phyloP scores from a whole-genome alignment of 2,797 vertebrate species.

The Hemitrygon akajei region DNA sequence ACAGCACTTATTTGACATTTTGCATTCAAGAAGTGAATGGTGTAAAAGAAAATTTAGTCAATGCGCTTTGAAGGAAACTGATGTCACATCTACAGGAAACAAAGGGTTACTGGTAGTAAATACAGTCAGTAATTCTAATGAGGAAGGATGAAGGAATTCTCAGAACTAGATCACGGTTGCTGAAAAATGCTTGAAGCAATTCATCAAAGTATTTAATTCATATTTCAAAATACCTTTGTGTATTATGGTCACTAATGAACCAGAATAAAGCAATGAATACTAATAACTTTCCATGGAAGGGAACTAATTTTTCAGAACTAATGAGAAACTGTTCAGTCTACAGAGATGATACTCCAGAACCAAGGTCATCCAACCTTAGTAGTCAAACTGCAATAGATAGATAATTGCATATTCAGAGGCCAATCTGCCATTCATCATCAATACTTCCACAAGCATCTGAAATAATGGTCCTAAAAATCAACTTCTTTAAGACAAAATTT shows the following conservation, averaged over 20 bases:
- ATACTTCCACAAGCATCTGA: too few relatives aligned
- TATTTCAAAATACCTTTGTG: slow-evolving; percentile 9
- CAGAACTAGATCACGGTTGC: not conserved
- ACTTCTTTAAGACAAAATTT: too few relatives aligned
- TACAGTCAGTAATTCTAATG: not conserved
- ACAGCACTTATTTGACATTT: not conserved
- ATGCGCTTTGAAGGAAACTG: not conserved
- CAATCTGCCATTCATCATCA: too few relatives aligned
- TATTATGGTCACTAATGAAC: slow-evolving; percentile 10
- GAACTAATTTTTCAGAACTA: too few relatives aligned
- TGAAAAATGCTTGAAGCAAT: not conserved
- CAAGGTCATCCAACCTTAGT: too few relatives aligned
- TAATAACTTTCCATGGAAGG: not conserved
- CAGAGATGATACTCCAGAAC: too few relatives aligned
- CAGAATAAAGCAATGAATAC: not conserved
- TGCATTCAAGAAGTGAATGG: not conserved
- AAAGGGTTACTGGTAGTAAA: slow-evolving; percentile 9
- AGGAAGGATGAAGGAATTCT: not conserved
- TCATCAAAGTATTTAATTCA: not conserved
- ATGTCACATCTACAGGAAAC: too few relatives aligned
- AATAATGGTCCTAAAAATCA: too few relatives aligned
- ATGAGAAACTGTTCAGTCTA: too few relatives aligned
- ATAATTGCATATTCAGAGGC: too few relatives aligned
- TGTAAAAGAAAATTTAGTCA: not conserved
- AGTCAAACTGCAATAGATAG: too few relatives aligned